Base-by-base conservation (phyloP, 1,140 invertebrate genomes). In the Melitaea cinxia region DNA sequence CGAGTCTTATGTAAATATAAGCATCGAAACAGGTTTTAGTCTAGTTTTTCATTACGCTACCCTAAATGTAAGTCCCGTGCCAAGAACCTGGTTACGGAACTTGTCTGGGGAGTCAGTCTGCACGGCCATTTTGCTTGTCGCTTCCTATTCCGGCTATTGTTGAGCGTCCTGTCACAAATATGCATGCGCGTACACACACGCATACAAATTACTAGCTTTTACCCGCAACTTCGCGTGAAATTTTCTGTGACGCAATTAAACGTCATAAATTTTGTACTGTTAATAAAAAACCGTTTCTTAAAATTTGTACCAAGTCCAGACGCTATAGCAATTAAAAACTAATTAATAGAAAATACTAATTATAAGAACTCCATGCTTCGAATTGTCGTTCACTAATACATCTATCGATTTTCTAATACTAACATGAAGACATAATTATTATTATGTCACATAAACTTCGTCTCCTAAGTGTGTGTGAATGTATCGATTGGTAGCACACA, bases 121-220 rank as follows among this genome's bases (percentile, higher is more conserved):
- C 75, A 78, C 77, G 75, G 75, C 78, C 80, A 81, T 88, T 84
- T 84, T 80, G 82, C 83, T 77, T 76, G 78, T 73, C 80, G 82
- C 81, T 89, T 87, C 85, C 85, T 85, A 88, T 88, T 89, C 87
- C 87, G 87, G 85, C 87, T 85, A 87, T 89, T 89, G 87, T 89
- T 82, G 78, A 77, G 78, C 82, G 83, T 88, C 83, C 82, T 85
- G 87, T 84, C 77, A 78, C 81, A 78, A 79, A 79, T 80, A 83
- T 73, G 72, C 78, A 81, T 78, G 73, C 73, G 74, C 80, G 75
- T 65, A 80, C 76, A 50, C 71, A 85, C 77, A 70, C 70, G 73
- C 75, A 73, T 73, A 80, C 72, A 70, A 80, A 76, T 76, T 33
- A 72, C 37, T 72, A 77, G 65, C 73, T 73, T 70, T 72, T 73